phyloP scores from a whole-genome alignment of 2,888 invertebrate species.

The Arctia plantaginis region DNA sequence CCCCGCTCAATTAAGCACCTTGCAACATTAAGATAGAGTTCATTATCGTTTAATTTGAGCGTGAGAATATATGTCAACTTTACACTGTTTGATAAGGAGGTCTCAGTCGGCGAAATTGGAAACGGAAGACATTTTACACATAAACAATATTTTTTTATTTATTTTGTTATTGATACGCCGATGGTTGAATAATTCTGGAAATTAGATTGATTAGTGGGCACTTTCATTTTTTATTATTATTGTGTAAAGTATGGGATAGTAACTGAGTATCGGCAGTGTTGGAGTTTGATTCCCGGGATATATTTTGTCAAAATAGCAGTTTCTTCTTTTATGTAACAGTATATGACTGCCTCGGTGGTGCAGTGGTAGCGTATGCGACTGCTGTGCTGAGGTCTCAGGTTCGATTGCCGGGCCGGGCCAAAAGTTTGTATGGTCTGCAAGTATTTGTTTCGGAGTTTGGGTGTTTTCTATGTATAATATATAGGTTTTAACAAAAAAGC shows the following conservation, averaged over 20 bases:
- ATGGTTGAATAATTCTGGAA: conserved; percentile 14
- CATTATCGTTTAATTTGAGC: conserved; percentile 44
- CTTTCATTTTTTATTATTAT: conserved; percentile 1
- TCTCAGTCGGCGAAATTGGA: conserved; percentile 61
- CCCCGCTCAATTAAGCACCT: conserved; percentile 38
- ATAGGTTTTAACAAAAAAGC: no score
- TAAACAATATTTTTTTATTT: conserved; percentile 46
- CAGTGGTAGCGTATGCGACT: no score
- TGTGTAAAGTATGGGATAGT: neutral
- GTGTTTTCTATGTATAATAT: no score
- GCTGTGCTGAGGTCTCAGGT: no score
- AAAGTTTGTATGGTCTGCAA: no score
- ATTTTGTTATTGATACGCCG: conserved; percentile 14
- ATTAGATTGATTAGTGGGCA: neutral
- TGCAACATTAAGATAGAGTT: conserved; percentile 30
- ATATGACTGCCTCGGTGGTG: no score
- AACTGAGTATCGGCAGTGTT: neutral
- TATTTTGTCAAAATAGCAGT: no score
- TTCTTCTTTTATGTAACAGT: no score
- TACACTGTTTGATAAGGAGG: conserved; percentile 59
- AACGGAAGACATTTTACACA: conserved; percentile 44
- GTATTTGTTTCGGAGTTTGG: no score
- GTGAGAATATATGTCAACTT: conserved; percentile 71
- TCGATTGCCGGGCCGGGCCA: no score
- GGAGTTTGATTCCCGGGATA: no score